These are phyloP conservation scores for Diarsia brunnea DNA, from an alignment of 2,888 invertebrate genomes.

Conservation along the genomic window DNA sequence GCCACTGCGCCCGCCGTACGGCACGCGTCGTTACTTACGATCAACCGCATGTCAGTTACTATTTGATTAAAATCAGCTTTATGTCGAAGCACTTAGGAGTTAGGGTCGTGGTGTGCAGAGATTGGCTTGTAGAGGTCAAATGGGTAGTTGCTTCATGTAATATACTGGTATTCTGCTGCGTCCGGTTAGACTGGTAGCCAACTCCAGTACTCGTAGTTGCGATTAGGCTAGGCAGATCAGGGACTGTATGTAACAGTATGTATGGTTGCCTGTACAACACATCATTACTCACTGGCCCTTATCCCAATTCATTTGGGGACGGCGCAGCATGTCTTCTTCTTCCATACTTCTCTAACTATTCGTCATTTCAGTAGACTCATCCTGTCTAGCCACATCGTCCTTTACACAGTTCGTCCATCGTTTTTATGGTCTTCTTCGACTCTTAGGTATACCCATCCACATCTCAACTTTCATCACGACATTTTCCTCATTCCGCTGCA, in stretches of 20 bases:
- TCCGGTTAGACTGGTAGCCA: neutral
- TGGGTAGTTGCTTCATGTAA: neutral
- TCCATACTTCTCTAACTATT: no score
- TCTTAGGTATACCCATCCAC: no score
- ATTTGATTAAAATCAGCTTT: constrained; percentile 3
- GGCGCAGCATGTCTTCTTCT: no score
- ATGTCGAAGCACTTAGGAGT: neutral
- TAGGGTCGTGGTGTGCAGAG: neutral
- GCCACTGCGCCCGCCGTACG: constrained; percentile 47
- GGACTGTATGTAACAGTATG: neutral
- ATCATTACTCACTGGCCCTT: no score
- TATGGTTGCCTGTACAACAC: neutral
- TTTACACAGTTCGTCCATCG: no score
- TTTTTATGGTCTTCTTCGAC: no score
- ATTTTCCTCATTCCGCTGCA: no score
- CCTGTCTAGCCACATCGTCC: no score
- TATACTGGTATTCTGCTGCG: neutral
- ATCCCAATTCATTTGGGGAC: no score
- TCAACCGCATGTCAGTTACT: constrained; percentile 12
- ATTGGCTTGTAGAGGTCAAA: neutral
- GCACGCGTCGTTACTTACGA: constrained; percentile 41
- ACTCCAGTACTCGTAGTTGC: neutral
- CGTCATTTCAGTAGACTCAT: no score
- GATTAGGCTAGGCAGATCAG: neutral
- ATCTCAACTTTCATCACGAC: no score